Evolutionary conservation across 2,113 vertebrate species (phyloP), one percentile per base, ranked within the genome.

Genomic region (Phalacrocorax pelagicus): DNA sequence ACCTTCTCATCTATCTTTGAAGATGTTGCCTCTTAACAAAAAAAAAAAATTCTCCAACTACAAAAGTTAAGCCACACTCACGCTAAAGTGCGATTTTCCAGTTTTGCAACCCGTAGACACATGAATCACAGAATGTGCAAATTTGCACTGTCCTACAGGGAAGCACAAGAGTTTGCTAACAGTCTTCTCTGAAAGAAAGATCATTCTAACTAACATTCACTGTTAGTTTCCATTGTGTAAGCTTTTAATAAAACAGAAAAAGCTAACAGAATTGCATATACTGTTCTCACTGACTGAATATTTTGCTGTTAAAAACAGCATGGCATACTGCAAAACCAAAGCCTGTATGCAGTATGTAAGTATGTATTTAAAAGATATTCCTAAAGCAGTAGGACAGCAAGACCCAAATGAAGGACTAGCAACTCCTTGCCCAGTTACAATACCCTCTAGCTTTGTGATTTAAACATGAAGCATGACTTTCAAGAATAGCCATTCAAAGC

Each of bases 151-250:
- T 77, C 88, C 67, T 89, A 84, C 83, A 91, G 86, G 86, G 94
- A 96, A 95, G 88, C 81, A 67, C 83, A 91, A 79, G 63, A 61
- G 36, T 81, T 92, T 75, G 73, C 62, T 81, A 96, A 95, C 83
- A 95, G 86, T 92, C 88, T 85, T 80, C 86, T 94, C 77, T 46
- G 30, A 87, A 92, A 91, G 30, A 91, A 94, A 94, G 38, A 63
- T 58, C 15, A 46, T 46, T 46, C 85, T 88, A 84, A 91, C 44
- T 62, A 94, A 75, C 54, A 65, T 87, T 84, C 92, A 62, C 69
- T 61, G 36, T 54, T 96, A 55, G 62, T 54, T 91, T 81, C 70
- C 73, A 73, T 15, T 46, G 20, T 79, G n/a, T 67, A 88, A 72
- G 74, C 51, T 92, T 86, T 79, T 65, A 65, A 80, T 55, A 69